Evolutionary conservation across 2,113 vertebrate species (phyloP).

Genomic region (Neotoma lepida): DNA sequence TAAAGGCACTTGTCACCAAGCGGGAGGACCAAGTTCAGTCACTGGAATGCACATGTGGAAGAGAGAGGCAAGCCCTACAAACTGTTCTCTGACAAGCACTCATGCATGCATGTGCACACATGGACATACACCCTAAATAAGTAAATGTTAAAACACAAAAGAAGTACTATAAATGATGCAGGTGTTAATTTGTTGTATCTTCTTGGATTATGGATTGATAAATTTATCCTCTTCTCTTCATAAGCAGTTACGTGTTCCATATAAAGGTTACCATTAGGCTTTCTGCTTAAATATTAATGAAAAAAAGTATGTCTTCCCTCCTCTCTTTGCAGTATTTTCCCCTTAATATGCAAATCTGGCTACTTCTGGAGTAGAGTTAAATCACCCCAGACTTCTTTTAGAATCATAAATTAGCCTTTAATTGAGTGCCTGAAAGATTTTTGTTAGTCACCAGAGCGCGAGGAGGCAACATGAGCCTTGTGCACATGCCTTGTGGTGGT

Average conservation of each 20-base stretch:
- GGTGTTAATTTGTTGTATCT: constrained; percentile 9
- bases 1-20: background rate
- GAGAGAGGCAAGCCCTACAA: background rate
- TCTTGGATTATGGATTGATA: constrained; percentile 11
- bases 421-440: background rate
- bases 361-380: constrained; percentile 9
- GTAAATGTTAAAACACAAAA: background rate
- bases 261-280: background rate
- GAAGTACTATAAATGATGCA: background rate
- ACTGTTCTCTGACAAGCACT: background rate
- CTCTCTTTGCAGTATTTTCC: background rate
- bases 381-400: constrained; percentile 26
- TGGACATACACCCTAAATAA: background rate
- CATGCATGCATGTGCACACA: background rate
- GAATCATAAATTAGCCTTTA: background rate
- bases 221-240: background rate
- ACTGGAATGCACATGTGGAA: background rate
- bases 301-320: background rate
- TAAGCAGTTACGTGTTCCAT: background rate
- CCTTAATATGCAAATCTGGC: background rate
- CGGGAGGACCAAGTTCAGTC: background rate
- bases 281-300: background rate
- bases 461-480: background rate
- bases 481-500: background rate
- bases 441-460: background rate